Percentiles rank a stretch among this genome's conserved stretches.
These are phyloP conservation scores for Mus pahari DNA, from an alignment of 2,113 vertebrate genomes.

Conservation along the genomic window DNA sequence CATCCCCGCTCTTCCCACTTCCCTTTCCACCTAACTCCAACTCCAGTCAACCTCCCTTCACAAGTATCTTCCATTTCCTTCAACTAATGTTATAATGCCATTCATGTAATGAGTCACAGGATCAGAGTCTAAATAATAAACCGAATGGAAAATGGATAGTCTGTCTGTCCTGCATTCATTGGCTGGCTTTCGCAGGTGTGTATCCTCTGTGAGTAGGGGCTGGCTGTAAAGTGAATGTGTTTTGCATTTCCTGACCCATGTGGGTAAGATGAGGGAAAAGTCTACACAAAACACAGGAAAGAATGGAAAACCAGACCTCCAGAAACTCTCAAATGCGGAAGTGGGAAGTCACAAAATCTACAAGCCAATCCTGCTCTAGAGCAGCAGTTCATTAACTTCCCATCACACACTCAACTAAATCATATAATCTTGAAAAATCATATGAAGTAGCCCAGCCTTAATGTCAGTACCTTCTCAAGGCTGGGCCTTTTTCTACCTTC, in stretches of 20 bases:
- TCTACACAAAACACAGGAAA: neutral
- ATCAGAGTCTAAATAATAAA: neutral
- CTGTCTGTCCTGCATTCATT: neutral
- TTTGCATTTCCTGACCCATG: neutral
- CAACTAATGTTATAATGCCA: conserved; percentile 38
- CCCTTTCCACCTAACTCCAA: neutral
- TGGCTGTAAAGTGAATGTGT: neutral
- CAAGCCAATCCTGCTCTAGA: neutral
- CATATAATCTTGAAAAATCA: neutral
- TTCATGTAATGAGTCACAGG: conserved; percentile 21
- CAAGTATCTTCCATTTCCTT: neutral
- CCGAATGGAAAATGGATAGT: neutral
- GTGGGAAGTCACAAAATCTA: rapidly evolving
- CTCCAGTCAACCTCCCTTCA: neutral
- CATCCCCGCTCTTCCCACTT: neutral
- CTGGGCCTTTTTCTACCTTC: neutral
- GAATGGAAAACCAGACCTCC: neutral
- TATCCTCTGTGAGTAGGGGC: neutral
- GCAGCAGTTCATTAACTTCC: neutral
- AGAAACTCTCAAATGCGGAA: neutral
- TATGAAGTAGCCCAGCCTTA: neutral
- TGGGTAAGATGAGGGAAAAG: neutral
- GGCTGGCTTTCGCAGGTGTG: neutral
- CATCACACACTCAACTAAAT: neutral
- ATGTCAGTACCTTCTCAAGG: neutral